phyloP scores from a whole-genome alignment of 2,797 vertebrate genomes.

The Lepus townsendii region DNA sequence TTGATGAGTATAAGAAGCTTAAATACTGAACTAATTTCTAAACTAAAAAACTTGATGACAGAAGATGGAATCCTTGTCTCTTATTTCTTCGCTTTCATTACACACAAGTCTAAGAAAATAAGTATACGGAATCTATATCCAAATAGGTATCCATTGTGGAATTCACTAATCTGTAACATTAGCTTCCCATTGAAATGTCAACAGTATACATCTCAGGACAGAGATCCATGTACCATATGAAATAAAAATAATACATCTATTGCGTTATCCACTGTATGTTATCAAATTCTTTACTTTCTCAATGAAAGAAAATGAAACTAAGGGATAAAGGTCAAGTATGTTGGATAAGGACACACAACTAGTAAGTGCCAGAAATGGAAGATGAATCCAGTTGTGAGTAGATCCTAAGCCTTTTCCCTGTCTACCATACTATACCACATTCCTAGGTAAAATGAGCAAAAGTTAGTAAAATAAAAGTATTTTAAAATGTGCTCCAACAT shows the following conservation, averaged over 20 bases:
- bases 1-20: background rate
- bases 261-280: too few relatives aligned
- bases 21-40: background rate
- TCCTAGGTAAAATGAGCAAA: background rate
- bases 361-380: background rate
- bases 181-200: background rate
- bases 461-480: background rate
- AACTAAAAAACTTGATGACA: constrained; percentile 5
- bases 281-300: background rate
- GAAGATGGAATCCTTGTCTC: background rate
- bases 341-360: background rate
- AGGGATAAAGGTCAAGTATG: background rate
- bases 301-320: background rate
- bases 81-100: background rate
- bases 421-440: background rate
- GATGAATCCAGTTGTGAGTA: background rate
- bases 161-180: background rate
- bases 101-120: background rate
- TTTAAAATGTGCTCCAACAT: background rate
- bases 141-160: background rate
- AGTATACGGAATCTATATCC: background rate
- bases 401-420: background rate
- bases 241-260: background rate
- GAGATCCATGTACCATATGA: background rate
- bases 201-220: background rate